Base-by-base conservation (phyloP, 2,888 invertebrate species). In the Drosophila diplacantha region DNA sequence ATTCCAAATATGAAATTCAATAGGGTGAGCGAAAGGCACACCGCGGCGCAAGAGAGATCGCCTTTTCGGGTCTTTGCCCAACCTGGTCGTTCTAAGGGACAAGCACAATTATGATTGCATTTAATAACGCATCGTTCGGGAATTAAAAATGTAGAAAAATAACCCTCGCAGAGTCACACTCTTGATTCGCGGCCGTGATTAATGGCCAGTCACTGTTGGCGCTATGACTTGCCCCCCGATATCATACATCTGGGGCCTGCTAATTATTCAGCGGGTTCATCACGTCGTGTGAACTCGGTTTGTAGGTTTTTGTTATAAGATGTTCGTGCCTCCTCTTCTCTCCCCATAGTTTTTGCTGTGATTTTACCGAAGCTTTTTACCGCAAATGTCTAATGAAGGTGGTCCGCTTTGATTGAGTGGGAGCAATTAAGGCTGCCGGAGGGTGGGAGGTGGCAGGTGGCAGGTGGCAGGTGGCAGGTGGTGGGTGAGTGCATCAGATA, bases 351-450 rank as follows among this genome's bases (percentile, higher is more conserved):
- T 49, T 41, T 22, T 50, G 20, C 16, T 63, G 51, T 26, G 44
- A 58, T 58, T 59, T 59, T 59, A 24, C 60, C 61, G 60, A 59
- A 52, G 58, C 47, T 72, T 78, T 83, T 82, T 84, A 84, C 82
- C 80, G 80, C 80, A 82, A 82, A 80, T 78, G 82, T 75, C 83
- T 78, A 81, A 78, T 78, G 83, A 78, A 83, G 78, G 83, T 78
- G 84, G 71, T 82, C 78, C 83, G 83, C 83, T 83, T 83, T 81
- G 78, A 78, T 83, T 79, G 83, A 78, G 78, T 78, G 78, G 84
- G 81, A 73, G 78, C 78, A 78, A 78, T 78, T 78, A 78, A 73
- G 60, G 32, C 16, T 20, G 52, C 47, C 3, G 3, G 2, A 6
- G 18, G 38, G 39, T 3, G 11, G 22, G 44, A 22, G 20, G 16